Evolutionary conservation across 1,140 invertebrate genomes (phyloP), one percentile per base, ranked within the genome.

Genomic region (Halictus rubicundus): DNA sequence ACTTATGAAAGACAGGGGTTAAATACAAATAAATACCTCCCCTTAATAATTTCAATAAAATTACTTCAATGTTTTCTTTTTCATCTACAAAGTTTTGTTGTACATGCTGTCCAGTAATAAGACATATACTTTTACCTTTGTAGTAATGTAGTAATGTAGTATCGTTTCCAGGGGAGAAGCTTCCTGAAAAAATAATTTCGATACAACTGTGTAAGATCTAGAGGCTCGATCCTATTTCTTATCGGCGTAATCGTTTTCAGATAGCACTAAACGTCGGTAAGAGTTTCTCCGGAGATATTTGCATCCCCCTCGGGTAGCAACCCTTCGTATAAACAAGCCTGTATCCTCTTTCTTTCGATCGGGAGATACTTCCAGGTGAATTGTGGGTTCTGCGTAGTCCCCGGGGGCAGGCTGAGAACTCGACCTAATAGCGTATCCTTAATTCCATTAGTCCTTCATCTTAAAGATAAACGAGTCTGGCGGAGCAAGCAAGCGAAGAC

Each of bases 181-280:
- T 4, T 1, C 0, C 23, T 14, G 59, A 10, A 14, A 60, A 25
- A 25, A 80, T 80, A 49, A 74, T 27, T 64, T 37, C 25, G 12
- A 42, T 52, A 49, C 16, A 76, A 84, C 80, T 76, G 70, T 27
- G 80, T 61, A 57, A 39, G 72, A 39, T 66, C 68, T 61, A 68
- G 63, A 63, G 54, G 57, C 71, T 27, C 52, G 59, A 16, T 42
- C 19, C 54, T 68, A 68, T 76, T 70, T 54, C 68, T 49, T 64
- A 65, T n/a, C 42, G 46, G 21, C 46, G 77, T 84, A 84, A 84
- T 84, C 83, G 82, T 84, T 84, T 80, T 69, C 82, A 46, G 73
- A 84, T 84, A 84, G 70, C 83, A 39, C 42, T 32, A 52, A 83
- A 79, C 68, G 68, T 61, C 70, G 68, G 69, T 57, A 83, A 72